Evolutionary conservation across 2,888 invertebrate genomes (phyloP).

Genomic region (Lepidochitona cinerea): DNA sequence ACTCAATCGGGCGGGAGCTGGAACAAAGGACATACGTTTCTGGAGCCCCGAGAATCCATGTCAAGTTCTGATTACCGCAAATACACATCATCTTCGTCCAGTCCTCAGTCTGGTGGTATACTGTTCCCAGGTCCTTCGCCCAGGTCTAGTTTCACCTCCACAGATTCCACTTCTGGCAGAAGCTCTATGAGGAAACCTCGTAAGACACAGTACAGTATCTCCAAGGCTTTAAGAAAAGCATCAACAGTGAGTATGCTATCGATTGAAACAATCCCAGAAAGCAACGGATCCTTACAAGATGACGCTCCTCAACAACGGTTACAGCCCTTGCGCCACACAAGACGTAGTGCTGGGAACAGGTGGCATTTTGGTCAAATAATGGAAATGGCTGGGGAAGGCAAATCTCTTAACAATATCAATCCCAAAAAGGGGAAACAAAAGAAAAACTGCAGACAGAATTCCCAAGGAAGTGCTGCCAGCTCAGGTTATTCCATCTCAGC

Average conservation of each 20-base stretch:
- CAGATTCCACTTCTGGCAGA: background rate
- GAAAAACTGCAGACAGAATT: background rate
- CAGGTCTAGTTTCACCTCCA: background rate
- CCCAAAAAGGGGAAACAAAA: background rate
- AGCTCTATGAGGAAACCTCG: background rate
- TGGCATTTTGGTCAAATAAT: background rate
- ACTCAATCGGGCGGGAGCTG: background rate
- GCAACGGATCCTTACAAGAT: background rate
- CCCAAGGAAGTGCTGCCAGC: background rate
- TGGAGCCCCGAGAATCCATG: background rate
- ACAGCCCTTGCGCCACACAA: conserved; percentile 1
- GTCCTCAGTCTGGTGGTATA: background rate
- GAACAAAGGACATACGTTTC: background rate
- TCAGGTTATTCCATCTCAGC: background rate
- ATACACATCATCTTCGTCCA: background rate
- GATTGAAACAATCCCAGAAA: conserved; percentile 6
- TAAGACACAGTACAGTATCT: background rate
- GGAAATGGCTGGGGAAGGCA: too few relatives aligned
- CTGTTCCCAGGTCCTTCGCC: background rate
- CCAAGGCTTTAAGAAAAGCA: background rate
- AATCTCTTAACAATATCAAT: too few relatives aligned
- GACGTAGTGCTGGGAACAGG: conserved; percentile 5
- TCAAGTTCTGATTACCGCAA: background rate
- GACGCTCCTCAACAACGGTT: background rate
- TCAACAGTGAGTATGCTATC: conserved; percentile 6